These are phyloP conservation scores for Notodonta dromedarius DNA, from an alignment of 2,888 invertebrate species.

Conservation along the genomic window DNA sequence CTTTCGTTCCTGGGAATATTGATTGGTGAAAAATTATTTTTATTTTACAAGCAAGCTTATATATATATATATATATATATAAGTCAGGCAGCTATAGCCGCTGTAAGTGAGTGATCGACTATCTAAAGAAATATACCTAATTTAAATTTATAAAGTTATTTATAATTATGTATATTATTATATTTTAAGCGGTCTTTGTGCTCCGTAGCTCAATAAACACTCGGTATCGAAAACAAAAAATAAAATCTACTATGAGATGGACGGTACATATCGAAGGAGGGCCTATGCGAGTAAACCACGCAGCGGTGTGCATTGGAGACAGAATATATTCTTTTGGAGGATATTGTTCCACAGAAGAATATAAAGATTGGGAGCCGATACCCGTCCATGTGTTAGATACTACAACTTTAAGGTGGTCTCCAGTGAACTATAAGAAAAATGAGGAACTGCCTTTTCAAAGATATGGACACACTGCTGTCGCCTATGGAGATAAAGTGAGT, in stretches of 20 bases:
- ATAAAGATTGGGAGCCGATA: conserved; percentile 89
- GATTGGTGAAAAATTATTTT: neutral
- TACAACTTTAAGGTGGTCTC: conserved; percentile 85
- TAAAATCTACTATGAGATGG: conserved; percentile 88
- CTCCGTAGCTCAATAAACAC: neutral
- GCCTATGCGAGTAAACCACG: conserved; percentile 96
- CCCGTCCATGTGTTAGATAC: conserved; percentile 94
- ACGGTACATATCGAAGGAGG: conserved; percentile 94
- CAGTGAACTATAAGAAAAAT: conserved; percentile 78
- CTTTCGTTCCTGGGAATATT: neutral
- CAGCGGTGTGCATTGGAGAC: conserved; percentile 91
- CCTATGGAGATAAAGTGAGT: conserved; percentile 87
- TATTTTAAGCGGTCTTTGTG: conserved; percentile 3
- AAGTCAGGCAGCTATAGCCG: no score
- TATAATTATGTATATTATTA: neutral
- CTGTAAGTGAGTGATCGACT: no score
- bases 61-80: no score
- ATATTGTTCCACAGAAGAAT: conserved; percentile 94
- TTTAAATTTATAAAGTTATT: no score
- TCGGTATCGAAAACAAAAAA: neutral
- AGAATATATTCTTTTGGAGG: conserved; percentile 96
- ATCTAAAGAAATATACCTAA: no score
- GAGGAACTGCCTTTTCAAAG: conserved; percentile 90
- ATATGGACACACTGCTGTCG: conserved; percentile 96
- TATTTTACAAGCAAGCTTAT: no score